phyloP scores from a whole-genome alignment of 1,140 invertebrate species.

The Brachionus manjavacas region DNA sequence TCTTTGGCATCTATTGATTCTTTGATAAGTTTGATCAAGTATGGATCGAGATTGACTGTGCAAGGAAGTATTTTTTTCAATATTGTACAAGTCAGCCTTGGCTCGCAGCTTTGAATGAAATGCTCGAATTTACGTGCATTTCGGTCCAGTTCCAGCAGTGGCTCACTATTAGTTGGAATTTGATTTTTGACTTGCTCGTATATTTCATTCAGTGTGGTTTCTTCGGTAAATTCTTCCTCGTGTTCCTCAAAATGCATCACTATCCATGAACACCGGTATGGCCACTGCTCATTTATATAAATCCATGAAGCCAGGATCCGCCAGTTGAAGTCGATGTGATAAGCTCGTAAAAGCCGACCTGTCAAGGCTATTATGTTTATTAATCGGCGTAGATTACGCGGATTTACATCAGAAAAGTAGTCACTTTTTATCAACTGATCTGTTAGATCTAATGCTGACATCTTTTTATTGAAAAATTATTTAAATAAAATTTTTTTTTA shows the following conservation, averaged over 20 bases:
- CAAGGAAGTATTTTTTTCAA: constrained; percentile 90
- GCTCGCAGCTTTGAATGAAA: constrained; percentile 81
- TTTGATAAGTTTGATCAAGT: constrained; percentile 88
- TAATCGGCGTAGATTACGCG: constrained; percentile 84
- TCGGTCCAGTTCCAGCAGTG: constrained; percentile 80
- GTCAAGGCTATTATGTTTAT: constrained; percentile 97
- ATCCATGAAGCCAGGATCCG: constrained; percentile 92
- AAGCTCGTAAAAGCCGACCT: constrained; percentile 87
- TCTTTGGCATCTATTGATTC: constrained; percentile 59
- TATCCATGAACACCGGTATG: constrained; percentile 91
- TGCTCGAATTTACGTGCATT: constrained; percentile 89
- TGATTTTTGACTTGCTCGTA: constrained; percentile 61
- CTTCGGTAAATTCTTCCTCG: constrained; percentile 80
- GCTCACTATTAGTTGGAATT: constrained; percentile 76
- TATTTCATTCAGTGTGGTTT: constrained; percentile 69
- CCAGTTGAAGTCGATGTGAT: constrained; percentile 98
- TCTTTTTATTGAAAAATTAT: constrained; percentile 21
- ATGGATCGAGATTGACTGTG: constrained; percentile 92
- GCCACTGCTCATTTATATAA: constrained; percentile 97
- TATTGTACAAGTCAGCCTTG: constrained; percentile 64
- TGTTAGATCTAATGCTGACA: constrained; percentile 52
- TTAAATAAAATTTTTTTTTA: neutral
- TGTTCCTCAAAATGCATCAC: constrained; percentile 84
- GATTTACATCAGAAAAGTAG: constrained; percentile 77
- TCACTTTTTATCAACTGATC: constrained; percentile 53